Base-by-base conservation (phyloP, 1,140 invertebrate genomes). In the Trichonephila inaurata region DNA sequence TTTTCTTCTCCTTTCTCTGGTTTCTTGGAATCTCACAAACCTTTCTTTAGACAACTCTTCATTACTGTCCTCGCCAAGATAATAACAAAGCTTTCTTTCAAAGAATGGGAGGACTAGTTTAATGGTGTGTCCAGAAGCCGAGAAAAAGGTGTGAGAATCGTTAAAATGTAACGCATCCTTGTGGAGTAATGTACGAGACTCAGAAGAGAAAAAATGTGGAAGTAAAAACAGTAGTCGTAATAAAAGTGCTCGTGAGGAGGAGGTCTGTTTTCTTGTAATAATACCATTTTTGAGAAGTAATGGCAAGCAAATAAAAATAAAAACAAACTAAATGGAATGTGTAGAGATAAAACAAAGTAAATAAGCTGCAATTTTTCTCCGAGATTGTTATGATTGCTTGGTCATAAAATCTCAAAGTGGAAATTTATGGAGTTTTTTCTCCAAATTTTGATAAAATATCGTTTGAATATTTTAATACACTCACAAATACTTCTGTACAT, bases 121-220 rank as follows among this genome's bases (percentile, higher is more conserved):
- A 60, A 58, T 21, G 44, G 21, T 60, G 40, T n/a, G 28, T 60
- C 44, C 82, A 85, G 82, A 51, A 85, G 82, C 82, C 44, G 82
- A n/a, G 82, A 85, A 85, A 58, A 24, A 58, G 82, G 44, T 51
- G 82, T 58, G 82, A 58, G 44, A 60, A 58, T 85, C 44, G 44
- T 85, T 33, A 85, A 58, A 85, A 60, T 58, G 82, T 85, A 60
- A 16, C 72, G 16, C 44, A 85, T 85, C 82, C 82, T 85, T 85
- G 44, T 85, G 21, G 18, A 85, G 82, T 58, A 85, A 58, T 85
- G 82, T 24, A n/a, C 44, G 82, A 33, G 58, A 33, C 82, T 24
- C 10, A 44, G 82, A 58, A n/a, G 18, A 24, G 58, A 85, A 60
- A 85, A 58, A 77, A 24, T 19, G 5, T 33, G 72, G 33, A 33